phyloP scores from a whole-genome alignment of 2,113 vertebrate species.

The Mungos mungo region DNA sequence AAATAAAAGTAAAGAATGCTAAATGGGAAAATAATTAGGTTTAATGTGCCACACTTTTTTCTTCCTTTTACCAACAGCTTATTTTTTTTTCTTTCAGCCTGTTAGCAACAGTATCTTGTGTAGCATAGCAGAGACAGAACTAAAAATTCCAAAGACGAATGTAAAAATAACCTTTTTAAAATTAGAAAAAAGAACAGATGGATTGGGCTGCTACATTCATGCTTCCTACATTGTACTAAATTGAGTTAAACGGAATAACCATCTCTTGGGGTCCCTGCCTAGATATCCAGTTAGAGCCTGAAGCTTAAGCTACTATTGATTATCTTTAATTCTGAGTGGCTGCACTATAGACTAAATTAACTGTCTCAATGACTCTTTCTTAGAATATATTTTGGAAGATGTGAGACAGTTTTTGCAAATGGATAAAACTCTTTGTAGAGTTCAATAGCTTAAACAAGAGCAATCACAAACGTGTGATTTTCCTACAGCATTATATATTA shows the following conservation, averaged over 20 bases:
- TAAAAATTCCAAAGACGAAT: constrained; percentile 35
- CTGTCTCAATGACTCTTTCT: background rate
- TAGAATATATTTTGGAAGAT: background rate
- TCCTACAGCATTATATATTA: background rate
- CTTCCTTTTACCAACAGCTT: background rate
- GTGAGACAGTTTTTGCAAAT: background rate
- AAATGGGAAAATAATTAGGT: background rate
- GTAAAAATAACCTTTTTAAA: constrained; percentile 62
- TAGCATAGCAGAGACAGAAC: background rate
- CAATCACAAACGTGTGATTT: background rate
- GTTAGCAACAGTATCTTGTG: background rate
- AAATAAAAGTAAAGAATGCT: background rate
- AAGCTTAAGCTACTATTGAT: constrained; percentile 3
- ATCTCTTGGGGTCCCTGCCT: background rate
- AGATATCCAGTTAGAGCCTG: background rate
- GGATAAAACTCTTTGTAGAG: background rate
- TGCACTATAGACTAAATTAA: background rate
- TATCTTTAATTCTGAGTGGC: background rate
- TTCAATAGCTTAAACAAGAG: background rate
- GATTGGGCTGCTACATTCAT: background rate
- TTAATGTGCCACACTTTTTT: background rate
- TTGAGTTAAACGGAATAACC: constrained; percentile 4
- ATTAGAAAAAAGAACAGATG: constrained; percentile 43
- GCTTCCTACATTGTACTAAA: background rate
- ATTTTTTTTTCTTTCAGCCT: background rate